Evolutionary conservation across 2,888 invertebrate genomes (phyloP).

Genomic region (Melangyna quadrimaculata): DNA sequence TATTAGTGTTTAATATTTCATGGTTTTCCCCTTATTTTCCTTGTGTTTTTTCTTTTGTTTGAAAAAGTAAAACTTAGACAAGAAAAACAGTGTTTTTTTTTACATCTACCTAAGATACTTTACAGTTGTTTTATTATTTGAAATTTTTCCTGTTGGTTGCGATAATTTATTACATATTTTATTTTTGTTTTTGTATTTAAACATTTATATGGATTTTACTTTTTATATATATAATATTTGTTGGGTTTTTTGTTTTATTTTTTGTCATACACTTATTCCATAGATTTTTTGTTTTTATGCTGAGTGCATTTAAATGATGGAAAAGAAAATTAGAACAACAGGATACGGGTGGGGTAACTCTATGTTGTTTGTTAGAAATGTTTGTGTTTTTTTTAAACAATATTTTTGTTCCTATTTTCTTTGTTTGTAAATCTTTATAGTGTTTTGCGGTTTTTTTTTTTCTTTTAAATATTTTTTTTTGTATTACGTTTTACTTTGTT

Average conservation of each 20-base stretch:
- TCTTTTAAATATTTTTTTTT: conserved; percentile 12
- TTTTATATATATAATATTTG: conserved; percentile 39
- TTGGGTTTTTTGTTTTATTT: background rate
- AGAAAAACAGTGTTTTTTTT: conserved; percentile 32
- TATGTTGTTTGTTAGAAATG: conserved; percentile 37
- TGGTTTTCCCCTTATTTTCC: conserved; percentile 34
- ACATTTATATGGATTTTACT: conserved; percentile 55
- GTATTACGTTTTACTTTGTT: conserved; percentile 61
- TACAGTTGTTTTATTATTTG: conserved; percentile 36
- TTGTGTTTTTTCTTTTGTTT: background rate
- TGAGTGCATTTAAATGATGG: conserved; percentile 41
- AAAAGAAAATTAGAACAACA: conserved; percentile 48
- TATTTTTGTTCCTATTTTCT: conserved; percentile 15
- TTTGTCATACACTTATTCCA: conserved; percentile 55
- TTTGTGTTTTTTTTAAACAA: conserved; percentile 4
- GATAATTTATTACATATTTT: conserved; percentile 31
- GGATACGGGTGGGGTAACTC: conserved; percentile 64
- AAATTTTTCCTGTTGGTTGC: conserved; percentile 46
- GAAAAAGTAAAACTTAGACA: conserved; percentile 42
- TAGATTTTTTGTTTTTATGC: conserved; percentile 32
- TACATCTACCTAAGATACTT: conserved; percentile 69
- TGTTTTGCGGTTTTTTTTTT: conserved; percentile 26
- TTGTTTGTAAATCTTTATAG: conserved; percentile 36
- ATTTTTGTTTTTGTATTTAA: conserved; percentile 33
- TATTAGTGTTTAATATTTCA: conserved; percentile 51